A percentile compares a stretch with the other conserved stretches of the same genome.
phyloP scores from a whole-genome alignment of 2,888 invertebrate genomes.

The Pyrocoelia pectoralis region DNA sequence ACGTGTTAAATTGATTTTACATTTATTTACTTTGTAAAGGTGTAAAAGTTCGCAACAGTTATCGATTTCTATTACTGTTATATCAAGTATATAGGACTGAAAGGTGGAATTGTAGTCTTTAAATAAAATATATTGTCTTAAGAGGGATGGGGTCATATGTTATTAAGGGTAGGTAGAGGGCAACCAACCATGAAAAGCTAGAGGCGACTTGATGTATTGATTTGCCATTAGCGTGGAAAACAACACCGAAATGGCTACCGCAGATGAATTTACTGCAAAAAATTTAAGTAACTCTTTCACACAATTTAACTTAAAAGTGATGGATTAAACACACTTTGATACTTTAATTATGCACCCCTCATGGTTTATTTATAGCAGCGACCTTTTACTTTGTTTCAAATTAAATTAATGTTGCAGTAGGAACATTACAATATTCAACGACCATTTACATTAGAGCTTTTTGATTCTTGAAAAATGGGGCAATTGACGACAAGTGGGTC shows the following conservation, averaged over 20 bases:
- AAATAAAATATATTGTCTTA: conserved; percentile 34
- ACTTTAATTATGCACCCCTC: neutral
- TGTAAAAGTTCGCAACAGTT: neutral
- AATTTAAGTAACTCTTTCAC: conserved; percentile 32
- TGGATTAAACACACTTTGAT: conserved; percentile 9
- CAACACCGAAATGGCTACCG: conserved; percentile 43
- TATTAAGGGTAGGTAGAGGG: conserved; percentile 36
- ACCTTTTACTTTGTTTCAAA: neutral
- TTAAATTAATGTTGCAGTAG: conserved; percentile 2
- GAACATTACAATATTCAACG: neutral
- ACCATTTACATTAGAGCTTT: neutral
- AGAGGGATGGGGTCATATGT: conserved; percentile 33
- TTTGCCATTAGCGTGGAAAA: conserved; percentile 50
- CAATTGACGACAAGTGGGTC: neutral
- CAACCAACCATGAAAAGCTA: conserved; percentile 48
- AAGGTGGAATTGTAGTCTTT: conserved; percentile 25
- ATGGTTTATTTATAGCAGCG: conserved; percentile 5
- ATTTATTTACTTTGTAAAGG: neutral
- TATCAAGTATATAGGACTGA: conserved; percentile 5
- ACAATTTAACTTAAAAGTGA: conserved; percentile 29
- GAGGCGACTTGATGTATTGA: conserved; percentile 50
- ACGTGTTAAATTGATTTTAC: conserved; percentile 7
- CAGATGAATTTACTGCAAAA: conserved; percentile 39
- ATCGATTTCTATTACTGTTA: conserved; percentile 8
- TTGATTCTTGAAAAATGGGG: neutral